phyloP scores from a whole-genome alignment of 2,888 invertebrate genomes.

The Phytoseiulus persimilis region DNA sequence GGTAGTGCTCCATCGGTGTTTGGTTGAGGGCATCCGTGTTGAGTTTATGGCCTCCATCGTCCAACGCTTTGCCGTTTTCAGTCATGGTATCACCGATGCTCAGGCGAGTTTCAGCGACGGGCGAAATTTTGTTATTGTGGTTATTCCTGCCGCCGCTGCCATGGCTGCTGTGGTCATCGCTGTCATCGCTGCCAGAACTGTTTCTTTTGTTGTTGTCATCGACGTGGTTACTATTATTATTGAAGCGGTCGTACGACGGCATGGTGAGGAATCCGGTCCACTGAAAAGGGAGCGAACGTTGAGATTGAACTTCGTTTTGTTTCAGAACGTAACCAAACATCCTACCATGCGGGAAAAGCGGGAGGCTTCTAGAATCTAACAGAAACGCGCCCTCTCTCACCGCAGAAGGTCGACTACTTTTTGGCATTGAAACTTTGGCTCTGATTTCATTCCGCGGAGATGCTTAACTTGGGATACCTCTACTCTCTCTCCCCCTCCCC shows the following conservation, averaged over 20 bases:
- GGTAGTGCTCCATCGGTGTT: background rate
- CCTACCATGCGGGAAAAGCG: background rate
- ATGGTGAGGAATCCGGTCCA: background rate
- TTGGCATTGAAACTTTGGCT: background rate
- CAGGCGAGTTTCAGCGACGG: background rate
- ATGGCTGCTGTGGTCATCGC: background rate
- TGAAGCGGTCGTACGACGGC: conserved; percentile 25
- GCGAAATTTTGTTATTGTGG: background rate
- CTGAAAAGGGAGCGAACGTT: background rate
- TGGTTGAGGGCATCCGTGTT: conserved; percentile 34
- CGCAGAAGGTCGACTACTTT: background rate
- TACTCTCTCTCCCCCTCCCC: too few relatives aligned
- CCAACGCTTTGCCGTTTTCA: background rate
- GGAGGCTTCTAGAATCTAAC: background rate
- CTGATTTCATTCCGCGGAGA: too few relatives aligned
- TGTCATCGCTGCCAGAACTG: background rate
- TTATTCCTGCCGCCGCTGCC: background rate
- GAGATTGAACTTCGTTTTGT: background rate
- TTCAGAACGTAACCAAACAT: background rate
- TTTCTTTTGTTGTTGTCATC: conserved; percentile 12
- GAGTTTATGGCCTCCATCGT: conserved; percentile 25
- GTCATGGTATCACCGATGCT: background rate
- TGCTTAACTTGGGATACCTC: too few relatives aligned
- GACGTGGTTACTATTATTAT: conserved; percentile 6
- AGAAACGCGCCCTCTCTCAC: background rate